These are phyloP conservation scores for Melitaea cinxia DNA, from an alignment of 1,140 invertebrate genomes.

Conservation along the genomic window DNA sequence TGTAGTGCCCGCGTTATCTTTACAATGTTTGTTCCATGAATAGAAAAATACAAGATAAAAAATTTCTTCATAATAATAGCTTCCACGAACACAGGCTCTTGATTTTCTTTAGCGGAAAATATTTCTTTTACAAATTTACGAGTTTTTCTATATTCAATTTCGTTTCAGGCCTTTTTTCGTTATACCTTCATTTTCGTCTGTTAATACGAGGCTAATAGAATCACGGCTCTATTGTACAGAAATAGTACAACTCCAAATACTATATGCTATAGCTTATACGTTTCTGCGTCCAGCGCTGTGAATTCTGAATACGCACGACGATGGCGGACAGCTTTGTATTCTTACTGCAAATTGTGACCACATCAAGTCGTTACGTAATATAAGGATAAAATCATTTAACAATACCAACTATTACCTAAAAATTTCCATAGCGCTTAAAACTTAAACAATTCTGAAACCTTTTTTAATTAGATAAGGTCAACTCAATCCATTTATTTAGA, in stretches of 20 bases:
- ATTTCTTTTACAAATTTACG: neutral
- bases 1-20: neutral
- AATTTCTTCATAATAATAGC: neutral
- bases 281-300: constrained; percentile 20
- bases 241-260: constrained; percentile 1
- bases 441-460: neutral
- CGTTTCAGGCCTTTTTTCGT: too few species aligned
- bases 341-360: constrained; percentile 36
- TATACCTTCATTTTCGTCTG: too few species aligned
- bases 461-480: neutral
- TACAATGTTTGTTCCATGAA: neutral
- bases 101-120: neutral
- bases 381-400: constrained; percentile 15
- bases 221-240: neutral
- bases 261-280: constrained; percentile 1
- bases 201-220: neutral
- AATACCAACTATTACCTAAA: neutral
- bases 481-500: constrained; percentile 8
- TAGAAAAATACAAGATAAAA: neutral
- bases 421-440: neutral
- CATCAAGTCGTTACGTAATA: constrained; percentile 30
- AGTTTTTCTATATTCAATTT: too few species aligned
- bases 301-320: constrained; percentile 31
- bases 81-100: neutral
- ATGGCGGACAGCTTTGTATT: constrained; percentile 36